Percentiles rank a stretch among this genome's conserved stretches.
Evolutionary conservation across 2,888 invertebrate genomes (phyloP).

Genomic region (Brachycybe producta): DNA sequence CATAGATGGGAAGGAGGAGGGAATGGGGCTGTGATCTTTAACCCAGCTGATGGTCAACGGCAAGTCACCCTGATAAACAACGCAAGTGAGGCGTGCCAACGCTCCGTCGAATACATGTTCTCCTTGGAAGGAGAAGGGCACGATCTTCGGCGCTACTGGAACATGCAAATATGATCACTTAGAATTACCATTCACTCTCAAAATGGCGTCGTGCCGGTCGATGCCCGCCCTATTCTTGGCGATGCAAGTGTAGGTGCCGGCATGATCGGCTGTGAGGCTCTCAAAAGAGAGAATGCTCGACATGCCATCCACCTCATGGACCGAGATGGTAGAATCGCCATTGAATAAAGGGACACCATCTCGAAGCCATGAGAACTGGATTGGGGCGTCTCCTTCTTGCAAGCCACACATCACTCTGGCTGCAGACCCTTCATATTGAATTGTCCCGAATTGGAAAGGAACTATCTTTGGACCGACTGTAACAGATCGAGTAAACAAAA

Average conservation of each 20-base stretch:
- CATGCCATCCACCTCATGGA: conserved; percentile 45
- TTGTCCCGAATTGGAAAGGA: conserved; percentile 71
- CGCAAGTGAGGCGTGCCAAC: conserved; percentile 34
- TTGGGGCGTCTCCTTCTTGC: conserved; percentile 64
- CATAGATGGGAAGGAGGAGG: conserved; percentile 26
- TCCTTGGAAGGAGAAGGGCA: conserved; percentile 35
- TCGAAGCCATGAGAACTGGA: conserved; percentile 68
- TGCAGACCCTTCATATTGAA: conserved; percentile 65
- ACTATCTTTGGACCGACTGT: conserved; percentile 66
- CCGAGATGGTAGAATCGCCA: conserved; percentile 19
- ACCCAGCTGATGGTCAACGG: conserved; percentile 35
- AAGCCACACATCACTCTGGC: conserved; percentile 68
- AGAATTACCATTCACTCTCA: conserved; percentile 64
- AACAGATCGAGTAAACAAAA: conserved; percentile 28
- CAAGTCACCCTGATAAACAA: conserved; percentile 35
- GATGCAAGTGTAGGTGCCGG: conserved; percentile 64
- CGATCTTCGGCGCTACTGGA: conserved; percentile 34
- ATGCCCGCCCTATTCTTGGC: conserved; percentile 64
- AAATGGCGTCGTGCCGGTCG: conserved; percentile 62
- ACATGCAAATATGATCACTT: neutral
- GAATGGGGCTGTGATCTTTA: conserved; percentile 33
- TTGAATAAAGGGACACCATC: conserved; percentile 43
- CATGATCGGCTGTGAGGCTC: conserved; percentile 54
- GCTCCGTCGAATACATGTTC: conserved; percentile 32
- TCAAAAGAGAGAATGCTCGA: conserved; percentile 64